A percentile compares a stretch with the other conserved stretches of the same genome.
These are phyloP conservation scores for Corythornis madagascariensis DNA, from an alignment of 2,113 vertebrate genomes.

Conservation along the genomic window DNA sequence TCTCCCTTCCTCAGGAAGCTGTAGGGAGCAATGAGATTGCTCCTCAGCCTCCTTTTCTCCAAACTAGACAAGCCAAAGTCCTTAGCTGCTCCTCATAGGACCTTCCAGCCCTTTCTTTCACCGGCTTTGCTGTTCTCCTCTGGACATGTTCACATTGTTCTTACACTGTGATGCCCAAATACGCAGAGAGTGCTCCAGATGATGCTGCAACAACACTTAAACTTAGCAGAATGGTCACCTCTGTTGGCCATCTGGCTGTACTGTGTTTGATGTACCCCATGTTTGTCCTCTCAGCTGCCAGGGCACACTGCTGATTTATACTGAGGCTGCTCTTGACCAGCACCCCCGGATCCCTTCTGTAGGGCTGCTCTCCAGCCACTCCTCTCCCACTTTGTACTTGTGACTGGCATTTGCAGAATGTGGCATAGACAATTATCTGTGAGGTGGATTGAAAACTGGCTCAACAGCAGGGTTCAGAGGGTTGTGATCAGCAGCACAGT, in stretches of 20 bases:
- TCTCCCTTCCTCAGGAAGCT: not conserved
- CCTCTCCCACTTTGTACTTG: not conserved
- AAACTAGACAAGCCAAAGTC: too few species aligned
- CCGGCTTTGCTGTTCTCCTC: not conserved
- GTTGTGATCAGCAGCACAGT: too few species aligned
- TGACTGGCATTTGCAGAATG: accelerated
- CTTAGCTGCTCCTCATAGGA: not conserved
- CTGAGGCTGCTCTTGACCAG: not conserved
- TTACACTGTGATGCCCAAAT: accelerated
- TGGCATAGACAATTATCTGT: too few species aligned
- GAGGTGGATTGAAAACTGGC: too few species aligned
- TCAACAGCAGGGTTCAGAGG: too few species aligned
- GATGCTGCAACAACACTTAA: accelerated
- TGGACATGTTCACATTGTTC: accelerated
- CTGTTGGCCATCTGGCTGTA: too few species aligned
- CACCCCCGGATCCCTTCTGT: not conserved
- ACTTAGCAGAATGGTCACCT: accelerated
- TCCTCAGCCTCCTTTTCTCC: not conserved
- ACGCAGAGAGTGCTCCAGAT: not conserved
- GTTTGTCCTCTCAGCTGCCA: not conserved
- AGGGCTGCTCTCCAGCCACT: not conserved
- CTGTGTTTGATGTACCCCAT: not conserved
- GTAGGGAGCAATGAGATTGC: too few species aligned
- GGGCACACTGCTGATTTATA: not conserved
- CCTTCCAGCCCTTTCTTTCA: not conserved